Conservation (phyloP, 1,140 invertebrate genomes). For the Microplitis mediator region DNA sequence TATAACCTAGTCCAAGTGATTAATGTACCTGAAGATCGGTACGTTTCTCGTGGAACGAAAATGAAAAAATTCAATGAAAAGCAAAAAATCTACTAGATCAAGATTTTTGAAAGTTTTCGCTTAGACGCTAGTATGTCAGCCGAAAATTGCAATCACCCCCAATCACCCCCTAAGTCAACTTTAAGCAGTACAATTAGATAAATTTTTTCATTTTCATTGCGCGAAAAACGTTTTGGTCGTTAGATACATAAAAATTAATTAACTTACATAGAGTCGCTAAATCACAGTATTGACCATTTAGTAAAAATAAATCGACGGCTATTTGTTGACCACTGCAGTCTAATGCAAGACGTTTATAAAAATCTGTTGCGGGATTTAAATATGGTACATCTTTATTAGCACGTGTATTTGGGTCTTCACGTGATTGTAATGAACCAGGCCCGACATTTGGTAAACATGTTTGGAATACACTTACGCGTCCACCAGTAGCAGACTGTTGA, state of each 20-base stretch:
- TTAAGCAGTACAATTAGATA: no score
- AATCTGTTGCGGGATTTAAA: conserved; percentile 94
- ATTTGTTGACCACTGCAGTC: conserved; percentile 97
- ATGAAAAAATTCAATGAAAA: no score
- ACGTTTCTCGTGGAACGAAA: no score
- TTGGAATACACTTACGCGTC: conserved; percentile 93
- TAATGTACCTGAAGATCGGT: background rate
- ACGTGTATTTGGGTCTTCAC: conserved; percentile 87
- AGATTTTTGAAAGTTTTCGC: no score
- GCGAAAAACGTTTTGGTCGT: background rate
- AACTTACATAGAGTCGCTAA: conserved; percentile 88
- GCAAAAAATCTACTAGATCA: no score
- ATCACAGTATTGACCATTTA: conserved; percentile 94
- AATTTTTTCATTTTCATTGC: background rate
- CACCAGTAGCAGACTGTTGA: conserved; percentile 85
- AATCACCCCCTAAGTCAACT: no score
- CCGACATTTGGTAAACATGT: conserved; percentile 89
- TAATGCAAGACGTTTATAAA: conserved; percentile 95
- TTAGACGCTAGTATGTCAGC: no score
- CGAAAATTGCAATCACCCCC: no score
- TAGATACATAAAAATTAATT: conserved; percentile 34
- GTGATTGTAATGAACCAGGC: conserved; percentile 79
- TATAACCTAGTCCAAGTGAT: background rate
- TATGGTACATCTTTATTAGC: conserved; percentile 80
- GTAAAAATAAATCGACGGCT: conserved; percentile 92